Evolutionary conservation across 2,888 invertebrate species (phyloP).

Genomic region (Cremastinae sp.): DNA sequence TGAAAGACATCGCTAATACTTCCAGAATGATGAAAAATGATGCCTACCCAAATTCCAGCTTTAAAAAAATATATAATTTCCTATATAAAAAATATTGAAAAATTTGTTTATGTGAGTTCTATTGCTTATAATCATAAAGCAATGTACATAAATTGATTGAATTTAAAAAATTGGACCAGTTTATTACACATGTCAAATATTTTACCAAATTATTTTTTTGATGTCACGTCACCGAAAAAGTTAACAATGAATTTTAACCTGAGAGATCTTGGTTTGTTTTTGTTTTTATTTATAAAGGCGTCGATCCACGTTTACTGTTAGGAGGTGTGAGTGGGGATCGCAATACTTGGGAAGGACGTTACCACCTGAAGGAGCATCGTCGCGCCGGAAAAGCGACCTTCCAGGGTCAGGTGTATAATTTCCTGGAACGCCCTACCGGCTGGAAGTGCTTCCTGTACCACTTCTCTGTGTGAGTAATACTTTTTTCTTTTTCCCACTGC

Average conservation of each 20-base stretch:
- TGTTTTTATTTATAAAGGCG: constrained; percentile 67
- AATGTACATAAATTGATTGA: too few relatives aligned
- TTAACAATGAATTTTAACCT: neutral
- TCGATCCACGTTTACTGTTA: constrained; percentile 77
- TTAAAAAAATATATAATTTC: too few relatives aligned
- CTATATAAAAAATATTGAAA: too few relatives aligned
- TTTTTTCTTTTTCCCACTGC: constrained; percentile 5
- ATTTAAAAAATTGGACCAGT: too few relatives aligned
- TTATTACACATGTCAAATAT: too few relatives aligned
- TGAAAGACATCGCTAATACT: too few relatives aligned
- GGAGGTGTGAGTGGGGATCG: constrained; percentile 80
- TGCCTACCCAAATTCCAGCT: too few relatives aligned
- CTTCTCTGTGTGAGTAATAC: constrained; percentile 87
- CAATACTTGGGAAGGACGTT: constrained; percentile 82
- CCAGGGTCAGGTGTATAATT: constrained; percentile 91
- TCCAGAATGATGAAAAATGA: too few relatives aligned
- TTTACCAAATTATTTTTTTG: too few relatives aligned
- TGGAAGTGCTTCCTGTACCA: constrained; percentile 93
- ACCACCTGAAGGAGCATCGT: constrained; percentile 84
- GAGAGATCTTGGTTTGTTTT: neutral
- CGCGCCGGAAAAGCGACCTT: constrained; percentile 86
- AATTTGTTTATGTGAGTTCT: too few relatives aligned
- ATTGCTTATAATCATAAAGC: too few relatives aligned
- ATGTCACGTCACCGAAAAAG: neutral
- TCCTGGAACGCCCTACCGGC: constrained; percentile 90